A percentile compares a stretch with the other conserved stretches of the same genome.
phyloP scores from a whole-genome alignment of 2,797 vertebrate genomes.

The Pseudomugil gertrudae region DNA sequence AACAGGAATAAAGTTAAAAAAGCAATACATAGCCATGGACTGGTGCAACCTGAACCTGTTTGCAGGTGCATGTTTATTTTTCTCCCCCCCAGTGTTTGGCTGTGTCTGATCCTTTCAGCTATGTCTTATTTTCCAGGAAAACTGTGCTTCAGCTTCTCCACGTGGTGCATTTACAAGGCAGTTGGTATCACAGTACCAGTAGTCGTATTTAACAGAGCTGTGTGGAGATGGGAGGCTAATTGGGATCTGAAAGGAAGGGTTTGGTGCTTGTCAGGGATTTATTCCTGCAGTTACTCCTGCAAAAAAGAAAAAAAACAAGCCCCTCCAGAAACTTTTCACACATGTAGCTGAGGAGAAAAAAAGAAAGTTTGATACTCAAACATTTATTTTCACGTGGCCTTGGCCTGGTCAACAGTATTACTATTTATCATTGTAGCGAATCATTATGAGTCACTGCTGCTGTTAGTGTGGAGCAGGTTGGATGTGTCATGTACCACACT shows the following conservation, averaged over 20 bases:
- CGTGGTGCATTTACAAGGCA: slow-evolving; percentile 26
- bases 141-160: slow-evolving; percentile 1
- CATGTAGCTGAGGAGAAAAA: slow-evolving; percentile 14
- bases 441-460: slow-evolving; percentile 49
- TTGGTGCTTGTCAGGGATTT: slow-evolving; percentile 47
- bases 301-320: slow-evolving; percentile 6
- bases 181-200: slow-evolving; percentile 39
- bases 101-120: not conserved
- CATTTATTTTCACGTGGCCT: slow-evolving; percentile 28
- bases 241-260: slow-evolving; percentile 17
- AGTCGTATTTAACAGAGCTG: slow-evolving; percentile 17
- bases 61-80: slow-evolving; percentile 1
- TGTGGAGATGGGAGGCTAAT: slow-evolving; percentile 4
- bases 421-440: slow-evolving; percentile 29
- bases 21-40: slow-evolving; percentile 47
- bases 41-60: not conserved
- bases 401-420: slow-evolving; percentile 55
- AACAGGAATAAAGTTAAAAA: not conserved
- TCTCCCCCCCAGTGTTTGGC: not conserved
- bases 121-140: not conserved
- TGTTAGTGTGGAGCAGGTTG: slow-evolving; percentile 54
- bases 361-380: not conserved
- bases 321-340: slow-evolving; percentile 23
- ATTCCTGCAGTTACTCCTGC: slow-evolving; percentile 24
- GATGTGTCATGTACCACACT: slow-evolving; percentile 42